These are phyloP conservation scores for Rhineura floridana DNA, from an alignment of 2,113 vertebrate genomes.

Conservation along the genomic window DNA sequence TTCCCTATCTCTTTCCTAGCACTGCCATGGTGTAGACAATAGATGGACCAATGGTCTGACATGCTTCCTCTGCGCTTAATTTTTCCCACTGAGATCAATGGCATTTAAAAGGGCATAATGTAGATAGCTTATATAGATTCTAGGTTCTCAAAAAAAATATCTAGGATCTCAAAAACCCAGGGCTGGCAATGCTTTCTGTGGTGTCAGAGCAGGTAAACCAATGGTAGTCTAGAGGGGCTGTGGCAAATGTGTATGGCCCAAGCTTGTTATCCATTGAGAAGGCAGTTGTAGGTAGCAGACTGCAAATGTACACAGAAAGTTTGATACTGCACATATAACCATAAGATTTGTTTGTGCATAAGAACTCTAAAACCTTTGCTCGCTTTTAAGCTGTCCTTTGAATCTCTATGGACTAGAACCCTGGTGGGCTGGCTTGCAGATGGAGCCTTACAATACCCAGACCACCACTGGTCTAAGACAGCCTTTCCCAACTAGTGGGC, in stretches of 20 bases:
- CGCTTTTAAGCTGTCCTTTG: not conserved
- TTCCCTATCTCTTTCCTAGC: too few species aligned
- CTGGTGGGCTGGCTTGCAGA: not conserved
- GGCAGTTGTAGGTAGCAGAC: not conserved
- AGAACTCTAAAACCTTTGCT: not conserved
- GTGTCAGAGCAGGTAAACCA: too few species aligned
- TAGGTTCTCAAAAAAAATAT: not conserved
- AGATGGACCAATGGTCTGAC: too few species aligned
- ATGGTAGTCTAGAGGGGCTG: not conserved
- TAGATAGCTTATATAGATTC: not conserved
- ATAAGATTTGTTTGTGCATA: not conserved
- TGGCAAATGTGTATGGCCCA: not conserved
- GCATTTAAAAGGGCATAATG: not conserved
- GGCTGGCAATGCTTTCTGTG: not conserved
- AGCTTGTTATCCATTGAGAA: not conserved
- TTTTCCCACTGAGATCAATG: not conserved
- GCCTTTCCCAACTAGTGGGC: too few species aligned
- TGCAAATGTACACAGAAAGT: not conserved
- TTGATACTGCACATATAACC: not conserved
- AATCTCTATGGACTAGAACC: not conserved
- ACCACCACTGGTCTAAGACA: too few species aligned
- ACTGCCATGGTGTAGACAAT: too few species aligned
- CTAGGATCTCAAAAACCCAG: not conserved
- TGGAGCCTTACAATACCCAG: not conserved
- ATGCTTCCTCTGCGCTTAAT: not conserved